These are phyloP conservation scores for Lepidochitona cinerea DNA, from an alignment of 2,888 invertebrate species.

Conservation along the genomic window DNA sequence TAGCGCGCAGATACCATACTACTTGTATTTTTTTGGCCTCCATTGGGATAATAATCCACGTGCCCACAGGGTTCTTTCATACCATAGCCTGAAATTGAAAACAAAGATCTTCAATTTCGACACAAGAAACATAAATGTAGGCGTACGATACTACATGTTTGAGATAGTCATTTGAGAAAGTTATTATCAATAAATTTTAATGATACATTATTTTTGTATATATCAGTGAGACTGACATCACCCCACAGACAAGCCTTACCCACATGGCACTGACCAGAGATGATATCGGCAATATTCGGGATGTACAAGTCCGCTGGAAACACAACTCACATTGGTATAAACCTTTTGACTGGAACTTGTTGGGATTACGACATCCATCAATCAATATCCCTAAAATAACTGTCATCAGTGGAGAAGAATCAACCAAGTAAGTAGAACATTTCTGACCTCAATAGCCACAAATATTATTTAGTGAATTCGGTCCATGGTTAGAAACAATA, in stretches of 20 bases:
- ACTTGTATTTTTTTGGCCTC: slow-evolving; percentile 62
- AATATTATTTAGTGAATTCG: too few relatives aligned
- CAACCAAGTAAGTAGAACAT: slow-evolving; percentile 25
- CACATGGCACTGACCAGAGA: slow-evolving; percentile 39
- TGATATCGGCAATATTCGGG: slow-evolving; percentile 40
- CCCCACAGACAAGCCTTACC: slow-evolving; percentile 43
- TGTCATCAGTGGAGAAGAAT: slow-evolving; percentile 29
- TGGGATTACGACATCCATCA: slow-evolving; percentile 35
- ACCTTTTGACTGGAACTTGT: slow-evolving; percentile 35
- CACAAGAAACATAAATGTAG: too few relatives aligned
- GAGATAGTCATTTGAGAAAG: too few relatives aligned
- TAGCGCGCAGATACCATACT: too few relatives aligned
- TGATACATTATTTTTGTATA: neutral
- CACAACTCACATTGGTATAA: slow-evolving; percentile 27
- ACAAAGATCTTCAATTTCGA: too few relatives aligned
- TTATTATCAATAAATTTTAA: too few relatives aligned
- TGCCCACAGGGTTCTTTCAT: slow-evolving; percentile 62
- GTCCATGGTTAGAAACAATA: too few relatives aligned
- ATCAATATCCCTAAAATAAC: slow-evolving; percentile 29
- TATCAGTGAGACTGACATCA: slow-evolving; percentile 34
- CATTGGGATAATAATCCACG: slow-evolving; percentile 70
- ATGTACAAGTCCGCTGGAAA: slow-evolving; percentile 33
- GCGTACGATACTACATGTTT: too few relatives aligned
- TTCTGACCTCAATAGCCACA: too few relatives aligned
- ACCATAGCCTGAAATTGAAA: slow-evolving; percentile 40